Base-by-base conservation (phyloP, 2,888 invertebrate species). In the Biston betularia region DNA sequence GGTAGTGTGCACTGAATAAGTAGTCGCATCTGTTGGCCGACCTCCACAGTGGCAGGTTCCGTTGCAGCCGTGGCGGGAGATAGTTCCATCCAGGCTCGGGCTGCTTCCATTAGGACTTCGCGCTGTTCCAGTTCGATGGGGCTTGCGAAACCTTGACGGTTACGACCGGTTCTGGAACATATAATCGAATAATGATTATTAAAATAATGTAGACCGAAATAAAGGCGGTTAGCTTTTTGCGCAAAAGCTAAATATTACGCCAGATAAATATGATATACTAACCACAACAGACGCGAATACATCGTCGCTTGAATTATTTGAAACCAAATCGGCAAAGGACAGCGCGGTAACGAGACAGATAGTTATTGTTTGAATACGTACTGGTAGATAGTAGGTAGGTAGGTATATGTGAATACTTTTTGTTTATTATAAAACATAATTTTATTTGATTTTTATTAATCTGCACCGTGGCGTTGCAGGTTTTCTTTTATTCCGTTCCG, bases 61-160 rank as follows among this genome's bases (percentile, higher is more conserved):
- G 79, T 75, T 15, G 86, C 84, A 0, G 87, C 81, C 1, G 80
- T 81, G 0, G 88, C 89, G 0, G 94, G 94, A 0, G 94, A 93
- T 73, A 97, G 93, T 80, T 96, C 96, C 93, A 97, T 95, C 97
- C 97, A 97, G 49, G 96, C 96, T 57, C 96, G 92, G 0, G 96
- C 95, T 6, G 94, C 92, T 56, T 90, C 92, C 93, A 94, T 78
- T 80, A 89, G 79, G 85, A 83, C 86, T 65, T 88, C 94, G 44
- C 92, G 92, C 80, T 84, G 94, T 77, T 94, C 92, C 55, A 85
- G 68, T 65, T 90, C 90, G 0, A 86, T 85, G 0, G 87, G 81
- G 44, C 81, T 88, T 12, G 90, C 89, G 74, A 91, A 95, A 49
- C 91, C 94, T 76, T 93, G 90, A 8, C 94, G 93, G 88, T 95